These are phyloP conservation scores for Pomatorhinus ruficollis DNA, from an alignment of 2,113 vertebrate genomes.

Conservation along the genomic window DNA sequence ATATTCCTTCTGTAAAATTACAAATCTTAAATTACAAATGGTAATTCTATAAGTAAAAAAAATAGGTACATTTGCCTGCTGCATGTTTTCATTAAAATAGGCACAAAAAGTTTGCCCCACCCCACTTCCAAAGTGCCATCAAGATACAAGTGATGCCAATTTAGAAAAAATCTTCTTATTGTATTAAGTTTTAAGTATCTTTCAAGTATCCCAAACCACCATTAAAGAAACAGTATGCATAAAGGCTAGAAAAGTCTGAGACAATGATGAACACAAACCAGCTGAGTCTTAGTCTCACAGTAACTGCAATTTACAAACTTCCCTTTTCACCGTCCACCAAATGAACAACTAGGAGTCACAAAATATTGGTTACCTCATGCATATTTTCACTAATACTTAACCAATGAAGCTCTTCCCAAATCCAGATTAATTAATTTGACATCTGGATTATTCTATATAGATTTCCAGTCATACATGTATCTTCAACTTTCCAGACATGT, in stretches of 20 bases:
- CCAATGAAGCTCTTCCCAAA: neutral
- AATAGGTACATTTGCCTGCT: neutral
- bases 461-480: neutral
- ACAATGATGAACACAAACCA: neutral
- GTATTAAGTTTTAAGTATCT: neutral
- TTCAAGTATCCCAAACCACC: neutral
- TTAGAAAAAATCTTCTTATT: neutral
- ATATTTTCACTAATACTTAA: neutral
- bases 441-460: neutral
- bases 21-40: neutral
- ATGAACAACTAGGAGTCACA: neutral
- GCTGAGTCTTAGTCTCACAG: neutral
- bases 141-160: neutral
- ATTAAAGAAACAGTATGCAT: neutral
- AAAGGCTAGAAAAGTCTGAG: neutral
- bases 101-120: neutral
- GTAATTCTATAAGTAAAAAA: neutral
- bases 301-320: neutral
- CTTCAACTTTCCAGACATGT: neutral
- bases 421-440: neutral
- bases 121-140: neutral
- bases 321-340: neutral
- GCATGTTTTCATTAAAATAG: neutral
- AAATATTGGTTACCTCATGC: neutral
- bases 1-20: neutral